Conservation (phyloP, 2,113 vertebrate genomes). For the Dendropsophus ebraccatus region DNA sequence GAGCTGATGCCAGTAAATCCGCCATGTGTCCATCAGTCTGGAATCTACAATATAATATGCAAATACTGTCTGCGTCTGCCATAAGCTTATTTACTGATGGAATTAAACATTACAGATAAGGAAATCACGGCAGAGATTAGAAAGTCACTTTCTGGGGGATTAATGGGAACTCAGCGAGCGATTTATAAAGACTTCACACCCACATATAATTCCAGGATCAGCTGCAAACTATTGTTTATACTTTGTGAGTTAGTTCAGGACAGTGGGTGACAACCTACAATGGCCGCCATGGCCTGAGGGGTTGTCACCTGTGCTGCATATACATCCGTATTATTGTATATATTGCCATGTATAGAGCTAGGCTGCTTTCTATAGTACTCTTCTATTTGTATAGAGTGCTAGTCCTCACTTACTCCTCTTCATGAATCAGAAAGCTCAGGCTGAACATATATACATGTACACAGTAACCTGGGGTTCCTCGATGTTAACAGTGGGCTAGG, state of each 20-base stretch:
- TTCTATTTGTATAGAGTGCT: too few relatives aligned
- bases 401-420: too few relatives aligned
- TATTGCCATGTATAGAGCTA: too few relatives aligned
- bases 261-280: too few relatives aligned
- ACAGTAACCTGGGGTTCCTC: too few relatives aligned
- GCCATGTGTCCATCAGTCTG: not conserved
- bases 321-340: too few relatives aligned
- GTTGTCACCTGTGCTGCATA: too few relatives aligned
- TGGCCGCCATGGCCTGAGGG: too few relatives aligned
- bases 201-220: not conserved
- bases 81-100: not conserved
- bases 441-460: too few relatives aligned
- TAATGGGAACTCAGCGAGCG: not conserved
- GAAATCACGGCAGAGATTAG: not conserved
- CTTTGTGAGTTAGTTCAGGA: not conserved
- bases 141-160: not conserved
- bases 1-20: not conserved
- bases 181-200: not conserved
- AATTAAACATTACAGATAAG: not conserved
- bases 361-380: too few relatives aligned
- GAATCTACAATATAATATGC: not conserved
- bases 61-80: not conserved
- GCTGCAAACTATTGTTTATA: not conserved
- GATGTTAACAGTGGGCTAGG: too few relatives aligned
- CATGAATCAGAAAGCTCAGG: too few relatives aligned